Conservation (phyloP, 2,888 invertebrate genomes). For the Acanthoscelides obtectus region DNA sequence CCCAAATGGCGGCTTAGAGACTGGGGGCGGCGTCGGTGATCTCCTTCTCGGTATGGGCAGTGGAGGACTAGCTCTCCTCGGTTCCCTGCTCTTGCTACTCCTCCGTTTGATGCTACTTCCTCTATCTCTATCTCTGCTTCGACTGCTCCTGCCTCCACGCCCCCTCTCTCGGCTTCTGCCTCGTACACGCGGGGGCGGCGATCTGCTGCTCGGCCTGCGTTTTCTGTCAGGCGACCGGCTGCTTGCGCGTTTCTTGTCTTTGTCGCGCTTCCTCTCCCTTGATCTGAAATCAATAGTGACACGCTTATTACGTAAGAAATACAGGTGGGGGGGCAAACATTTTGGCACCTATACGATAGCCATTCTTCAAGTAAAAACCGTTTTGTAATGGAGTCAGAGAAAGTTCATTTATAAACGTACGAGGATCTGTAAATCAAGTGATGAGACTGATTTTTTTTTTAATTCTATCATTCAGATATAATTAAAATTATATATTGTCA, state of each 20-base stretch:
- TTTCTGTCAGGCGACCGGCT: conserved; percentile 44
- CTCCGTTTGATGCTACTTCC: conserved; percentile 21
- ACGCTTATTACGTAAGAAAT: too few species aligned
- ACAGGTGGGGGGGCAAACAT: too few species aligned
- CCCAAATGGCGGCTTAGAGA: conserved; percentile 9
- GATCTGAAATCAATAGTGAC: conserved; percentile 1
- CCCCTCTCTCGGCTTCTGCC: conserved; percentile 35
- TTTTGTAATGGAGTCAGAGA: too few species aligned
- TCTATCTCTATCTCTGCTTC: conserved; percentile 20
- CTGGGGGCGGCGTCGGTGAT: conserved; percentile 26
- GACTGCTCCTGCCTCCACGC: conserved; percentile 23
- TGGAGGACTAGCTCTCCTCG: background rate
- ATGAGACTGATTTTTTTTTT: too few species aligned
- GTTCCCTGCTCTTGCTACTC: conserved; percentile 11
- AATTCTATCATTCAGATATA: too few species aligned
- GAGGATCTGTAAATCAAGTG: too few species aligned
- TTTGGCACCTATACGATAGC: too few species aligned
- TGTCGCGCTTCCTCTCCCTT: conserved; percentile 6
- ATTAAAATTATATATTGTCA: too few species aligned
- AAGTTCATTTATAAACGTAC: too few species aligned
- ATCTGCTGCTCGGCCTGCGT: conserved; percentile 31
- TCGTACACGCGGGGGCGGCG: conserved; percentile 46
- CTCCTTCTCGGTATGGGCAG: conserved; percentile 25
- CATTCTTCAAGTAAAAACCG: too few species aligned
- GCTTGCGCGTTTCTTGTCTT: conserved; percentile 10